Percentiles rank a stretch among this genome's conserved stretches.
These are phyloP conservation scores for Onychomys leucogaster DNA, from an alignment of 2,797 vertebrate genomes.

Conservation along the genomic window DNA sequence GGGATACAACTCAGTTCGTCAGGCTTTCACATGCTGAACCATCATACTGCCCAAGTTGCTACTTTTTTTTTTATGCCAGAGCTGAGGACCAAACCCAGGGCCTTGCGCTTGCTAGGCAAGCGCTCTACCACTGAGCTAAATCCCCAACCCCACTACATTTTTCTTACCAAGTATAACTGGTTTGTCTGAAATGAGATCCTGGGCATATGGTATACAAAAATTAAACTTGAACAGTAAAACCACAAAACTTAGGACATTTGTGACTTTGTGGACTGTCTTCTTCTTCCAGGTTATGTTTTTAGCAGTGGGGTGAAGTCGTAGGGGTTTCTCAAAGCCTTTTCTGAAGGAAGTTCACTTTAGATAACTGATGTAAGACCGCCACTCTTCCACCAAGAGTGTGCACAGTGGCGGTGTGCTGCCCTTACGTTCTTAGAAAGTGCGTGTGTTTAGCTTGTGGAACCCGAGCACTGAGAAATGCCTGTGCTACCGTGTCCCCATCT, in stretches of 20 bases:
- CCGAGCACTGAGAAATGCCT: background rate
- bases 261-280: background rate
- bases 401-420: background rate
- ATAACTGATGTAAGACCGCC: background rate
- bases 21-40: background rate
- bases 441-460: background rate
- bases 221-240: slow-evolving; percentile 30
- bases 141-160: too few relatives aligned
- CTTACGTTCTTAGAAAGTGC: background rate
- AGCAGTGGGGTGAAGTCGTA: background rate
- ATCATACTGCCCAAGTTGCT: background rate
- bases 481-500: slow-evolving; percentile 18
- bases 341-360: slow-evolving; percentile 40
- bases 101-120: too few relatives aligned
- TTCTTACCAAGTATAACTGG: slow-evolving; percentile 6
- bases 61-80: background rate
- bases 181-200: slow-evolving; percentile 42
- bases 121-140: too few relatives aligned
- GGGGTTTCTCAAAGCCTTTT: slow-evolving; percentile 24
- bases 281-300: background rate
- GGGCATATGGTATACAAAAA: background rate
- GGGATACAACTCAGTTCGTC: background rate
- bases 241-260: slow-evolving; percentile 9
- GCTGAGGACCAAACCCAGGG: too few relatives aligned
- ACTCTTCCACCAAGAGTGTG: slow-evolving; percentile 33